Percentiles rank a stretch among this genome's conserved stretches.
Conservation (phyloP, 2,888 invertebrate species). For the Caenorhabditis imperialis region DNA sequence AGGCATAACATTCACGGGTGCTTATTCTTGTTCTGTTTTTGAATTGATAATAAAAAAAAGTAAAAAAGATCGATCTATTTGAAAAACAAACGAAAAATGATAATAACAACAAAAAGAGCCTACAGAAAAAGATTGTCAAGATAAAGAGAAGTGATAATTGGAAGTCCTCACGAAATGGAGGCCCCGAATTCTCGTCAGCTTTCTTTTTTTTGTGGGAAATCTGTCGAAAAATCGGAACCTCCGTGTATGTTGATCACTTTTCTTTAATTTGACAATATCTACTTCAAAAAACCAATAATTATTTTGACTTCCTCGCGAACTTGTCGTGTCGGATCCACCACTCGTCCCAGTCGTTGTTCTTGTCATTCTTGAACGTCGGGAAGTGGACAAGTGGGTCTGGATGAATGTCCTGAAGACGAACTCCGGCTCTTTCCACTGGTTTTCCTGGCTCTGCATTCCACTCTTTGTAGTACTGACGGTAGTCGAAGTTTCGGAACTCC, state of each 20-base stretch:
- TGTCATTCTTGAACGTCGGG: conserved; percentile 73
- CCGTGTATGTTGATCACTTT: too few relatives aligned
- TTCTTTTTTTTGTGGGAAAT: too few relatives aligned
- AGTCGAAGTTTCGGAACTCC: conserved; percentile 75
- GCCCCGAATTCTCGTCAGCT: too few relatives aligned
- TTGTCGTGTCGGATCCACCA: conserved; percentile 74
- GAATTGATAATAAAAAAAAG: conserved; percentile 7
- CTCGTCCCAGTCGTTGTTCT: conserved; percentile 73
- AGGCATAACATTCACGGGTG: conserved; percentile 22
- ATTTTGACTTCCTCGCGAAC: conserved; percentile 71
- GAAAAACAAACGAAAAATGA: conserved; percentile 1
- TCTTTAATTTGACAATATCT: too few relatives aligned
- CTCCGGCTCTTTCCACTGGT: conserved; percentile 64
- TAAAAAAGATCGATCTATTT: conserved; percentile 1
- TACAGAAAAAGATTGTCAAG: neutral
- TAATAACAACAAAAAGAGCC: conserved; percentile 15
- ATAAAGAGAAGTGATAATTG: too few relatives aligned
- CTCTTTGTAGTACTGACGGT: conserved; percentile 70
- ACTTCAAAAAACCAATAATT: conserved; percentile 19
- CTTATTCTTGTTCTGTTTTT: neutral
- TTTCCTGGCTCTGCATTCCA: conserved; percentile 65
- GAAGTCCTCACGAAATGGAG: too few relatives aligned
- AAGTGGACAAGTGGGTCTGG: conserved; percentile 72
- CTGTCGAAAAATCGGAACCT: too few relatives aligned
- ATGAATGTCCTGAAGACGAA: conserved; percentile 70